Base-by-base conservation (phyloP, 2,888 invertebrate species). In the Scaptomyza cyrtandrae region DNA sequence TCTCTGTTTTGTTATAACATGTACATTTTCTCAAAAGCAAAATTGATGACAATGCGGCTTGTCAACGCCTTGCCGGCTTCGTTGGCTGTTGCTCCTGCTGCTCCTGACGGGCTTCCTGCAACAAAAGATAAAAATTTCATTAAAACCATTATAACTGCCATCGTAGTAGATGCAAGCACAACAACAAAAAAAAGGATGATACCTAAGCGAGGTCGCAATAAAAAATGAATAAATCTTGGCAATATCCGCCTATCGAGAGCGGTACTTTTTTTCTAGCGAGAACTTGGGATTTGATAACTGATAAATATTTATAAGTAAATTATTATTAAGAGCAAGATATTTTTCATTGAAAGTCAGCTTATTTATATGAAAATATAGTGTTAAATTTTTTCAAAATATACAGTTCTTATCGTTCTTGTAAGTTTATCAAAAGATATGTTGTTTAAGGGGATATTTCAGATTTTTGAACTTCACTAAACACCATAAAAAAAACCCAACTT, bases 91-190 rank as follows among this genome's bases (percentile, higher is more conserved):
- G 50, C 58, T 48, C 27, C 66, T 57, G 31, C 44, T 59, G 56
- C 33, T 59, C 44, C 27, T 61, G 67, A 54, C 46, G 46, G 59
- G 79, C 80, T 78, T 82, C 80, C 77, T 75, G 69, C 75, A 83
- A 80, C 77, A 86, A 86, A 73, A 88, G 88, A 88, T 88, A 83
- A 86, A 87, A 85, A 88, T 86, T 85, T 85, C 80, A 85, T 85
- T 85, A 85, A 88, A 85, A 78, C 83, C 80, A 82, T 87, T 87
- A 85, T 76, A 82, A 80, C 81, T 75, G 81, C 63, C 65, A 31
- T 52, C 50, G 72, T 58, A 69, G 79, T 58, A 70, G 79, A 68
- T 77, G 67, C 63, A 55, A 41, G 41, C 16, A 49, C 68, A 61
- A 60, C 55, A 59, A 59, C 56, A 46, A 60, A 59, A 58, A 46